Evolutionary conservation across 2,113 vertebrate species (phyloP).

Genomic region (Rhadina sibilatrix): DNA sequence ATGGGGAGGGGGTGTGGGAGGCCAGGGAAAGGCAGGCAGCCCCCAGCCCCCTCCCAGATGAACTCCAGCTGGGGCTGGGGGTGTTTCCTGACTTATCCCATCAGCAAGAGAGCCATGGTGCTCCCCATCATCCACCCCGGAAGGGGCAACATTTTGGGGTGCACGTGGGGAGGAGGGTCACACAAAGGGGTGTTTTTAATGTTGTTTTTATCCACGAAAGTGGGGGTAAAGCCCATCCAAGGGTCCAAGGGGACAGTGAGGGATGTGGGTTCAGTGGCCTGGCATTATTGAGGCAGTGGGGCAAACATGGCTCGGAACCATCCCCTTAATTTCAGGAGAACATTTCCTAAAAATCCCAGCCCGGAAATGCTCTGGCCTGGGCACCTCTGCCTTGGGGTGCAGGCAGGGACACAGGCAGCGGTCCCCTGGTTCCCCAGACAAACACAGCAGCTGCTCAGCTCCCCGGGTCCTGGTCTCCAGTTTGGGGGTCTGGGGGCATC

Average conservation of each 20-base stretch:
- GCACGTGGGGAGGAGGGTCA: neutral
- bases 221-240: accelerated
- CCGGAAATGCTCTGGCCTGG: neutral
- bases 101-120: neutral
- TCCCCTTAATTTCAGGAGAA: neutral
- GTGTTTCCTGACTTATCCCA: neutral
- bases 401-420: neutral
- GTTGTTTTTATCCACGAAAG: accelerated
- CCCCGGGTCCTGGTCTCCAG: accelerated
- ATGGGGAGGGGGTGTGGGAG: constrained; percentile 70
- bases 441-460: neutral
- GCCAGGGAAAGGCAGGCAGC: constrained; percentile 61
- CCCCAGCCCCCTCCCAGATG: neutral
- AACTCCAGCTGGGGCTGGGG: neutral
- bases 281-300: accelerated
- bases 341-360: neutral
- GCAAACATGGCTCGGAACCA: neutral
- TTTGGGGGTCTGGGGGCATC: neutral
- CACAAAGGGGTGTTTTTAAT: too few species aligned
- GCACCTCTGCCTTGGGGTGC: neutral
- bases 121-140: neutral
- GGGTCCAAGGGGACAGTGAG: neutral
- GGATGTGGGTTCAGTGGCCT: neutral
- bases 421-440: accelerated
- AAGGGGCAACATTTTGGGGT: neutral